Base-by-base conservation (phyloP, 2,113 vertebrate genomes). In the Pleuronectes platessa region DNA sequence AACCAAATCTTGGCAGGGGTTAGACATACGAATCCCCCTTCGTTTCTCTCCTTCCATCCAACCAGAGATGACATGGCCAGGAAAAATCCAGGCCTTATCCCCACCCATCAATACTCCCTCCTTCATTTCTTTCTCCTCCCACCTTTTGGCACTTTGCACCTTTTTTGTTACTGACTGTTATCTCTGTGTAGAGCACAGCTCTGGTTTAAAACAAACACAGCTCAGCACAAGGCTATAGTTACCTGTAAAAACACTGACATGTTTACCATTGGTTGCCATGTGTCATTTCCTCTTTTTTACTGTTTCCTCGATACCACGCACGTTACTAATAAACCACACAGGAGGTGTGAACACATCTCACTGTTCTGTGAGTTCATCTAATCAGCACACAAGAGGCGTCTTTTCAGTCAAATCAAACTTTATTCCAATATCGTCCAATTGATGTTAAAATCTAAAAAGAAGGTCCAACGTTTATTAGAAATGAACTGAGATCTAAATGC, bases 381-480 rank as follows among this genome's bases (percentile, higher is more conserved):
- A 61, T 79, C 20, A 80, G 26, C 56, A 85, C 60, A 88, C 66
- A 68, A 59, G 61, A 83, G 64, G 9, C 76, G 49, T 82, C 20
- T 78, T 78, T 47, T 76, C 35, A 72, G 66, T 76, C 60, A 64
- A 80, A 76, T 62, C 15, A 7, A 86, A 78, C 79, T 93, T 93
- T 92, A 93, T 93, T 95, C 92, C 63, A 82, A 78, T 87, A 83
- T 84, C 53, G 74, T 81, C 56, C 78, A 83, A 61, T 42, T 64
- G 68, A 82, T 67, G 69, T 24, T 60, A 42, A 74, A 74, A 75
- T 45, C 23, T 68, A 49, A 74, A 65, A 69, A 80, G 12, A 9
- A 15, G 5, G 61, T 64, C 67, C 11, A 73, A 81, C 35, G 75
- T 61, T 55, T 49, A 70, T 67, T 37, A 56, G 20, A 66, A 20